phyloP scores from a whole-genome alignment of 2,888 invertebrate species.

The Galeopsomyia nigrocyanea region DNA sequence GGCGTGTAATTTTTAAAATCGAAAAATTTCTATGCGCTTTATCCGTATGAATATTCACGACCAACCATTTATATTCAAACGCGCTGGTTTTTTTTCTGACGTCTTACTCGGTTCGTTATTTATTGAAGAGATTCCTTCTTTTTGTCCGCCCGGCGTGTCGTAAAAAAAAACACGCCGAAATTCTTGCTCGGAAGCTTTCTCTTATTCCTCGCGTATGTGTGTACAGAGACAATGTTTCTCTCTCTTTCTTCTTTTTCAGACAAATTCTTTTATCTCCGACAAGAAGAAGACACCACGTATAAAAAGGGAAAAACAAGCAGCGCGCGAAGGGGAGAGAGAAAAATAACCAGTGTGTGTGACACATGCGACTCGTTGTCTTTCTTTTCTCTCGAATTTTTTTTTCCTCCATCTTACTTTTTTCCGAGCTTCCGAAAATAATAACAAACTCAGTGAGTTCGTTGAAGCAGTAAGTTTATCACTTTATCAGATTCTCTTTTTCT shows the following conservation, averaged over 20 bases:
- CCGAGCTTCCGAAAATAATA: too few species aligned
- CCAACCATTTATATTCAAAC: constrained; percentile 20
- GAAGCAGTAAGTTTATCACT: too few species aligned
- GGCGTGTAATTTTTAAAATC: constrained; percentile 28
- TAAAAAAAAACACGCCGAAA: constrained; percentile 31
- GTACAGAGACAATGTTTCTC: constrained; percentile 35
- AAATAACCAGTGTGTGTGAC: constrained; percentile 29
- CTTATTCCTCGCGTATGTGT: constrained; percentile 15
- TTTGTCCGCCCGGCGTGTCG: constrained; percentile 6
- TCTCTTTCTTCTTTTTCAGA: constrained; percentile 15
- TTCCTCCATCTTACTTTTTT: background rate
- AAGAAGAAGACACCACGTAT: constrained; percentile 34
- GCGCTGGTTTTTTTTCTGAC: background rate
- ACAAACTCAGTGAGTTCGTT: too few species aligned
- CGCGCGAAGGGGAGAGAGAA: constrained; percentile 18
- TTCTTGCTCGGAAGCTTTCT: constrained; percentile 14
- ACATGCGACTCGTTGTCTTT: constrained; percentile 28
- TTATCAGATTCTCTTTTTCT: background rate
- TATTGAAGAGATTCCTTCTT: constrained; percentile 25
- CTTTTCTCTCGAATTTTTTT: background rate
- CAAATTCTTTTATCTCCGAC: constrained; percentile 43
- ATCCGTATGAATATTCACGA: constrained; percentile 40
- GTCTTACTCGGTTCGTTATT: constrained; percentile 23
- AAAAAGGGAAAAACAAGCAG: constrained; percentile 14
- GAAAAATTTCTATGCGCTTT: constrained; percentile 41